Percentiles rank a stretch among this genome's conserved stretches.
Evolutionary conservation across 2,888 invertebrate species (phyloP).

Genomic region (Chydorus sphaericus): DNA sequence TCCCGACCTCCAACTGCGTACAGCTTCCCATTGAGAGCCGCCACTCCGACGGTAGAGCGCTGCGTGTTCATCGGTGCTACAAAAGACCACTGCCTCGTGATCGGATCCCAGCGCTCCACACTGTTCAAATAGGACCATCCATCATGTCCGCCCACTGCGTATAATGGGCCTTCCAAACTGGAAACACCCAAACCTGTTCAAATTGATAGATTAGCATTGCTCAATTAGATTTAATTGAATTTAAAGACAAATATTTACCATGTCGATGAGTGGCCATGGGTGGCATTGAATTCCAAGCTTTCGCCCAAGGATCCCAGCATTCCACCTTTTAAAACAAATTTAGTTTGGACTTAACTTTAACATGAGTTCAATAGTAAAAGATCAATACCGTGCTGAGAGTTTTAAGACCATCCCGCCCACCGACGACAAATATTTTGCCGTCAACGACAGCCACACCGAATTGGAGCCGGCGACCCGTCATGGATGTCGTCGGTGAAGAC

Average conservation of each 20-base stretch:
- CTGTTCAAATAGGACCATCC: constrained; percentile 90
- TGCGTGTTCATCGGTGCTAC: constrained; percentile 80
- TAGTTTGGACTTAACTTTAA: not conserved
- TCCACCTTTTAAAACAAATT: constrained; percentile 36
- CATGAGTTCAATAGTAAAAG: not conserved
- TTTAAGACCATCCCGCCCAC: constrained; percentile 83
- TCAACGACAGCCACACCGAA: constrained; percentile 69
- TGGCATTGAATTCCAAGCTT: constrained; percentile 63
- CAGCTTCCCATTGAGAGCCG: constrained; percentile 60
- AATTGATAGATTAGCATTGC: not conserved
- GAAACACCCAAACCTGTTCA: constrained; percentile 26
- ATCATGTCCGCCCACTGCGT: constrained; percentile 91
- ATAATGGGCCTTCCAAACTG: constrained; percentile 51
- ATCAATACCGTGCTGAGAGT: constrained; percentile 68
- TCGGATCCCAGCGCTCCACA: constrained; percentile 84
- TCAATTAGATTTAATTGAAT: not conserved
- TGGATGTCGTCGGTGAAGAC: constrained; percentile 51
- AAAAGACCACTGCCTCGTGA: constrained; percentile 72
- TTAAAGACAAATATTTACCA: constrained; percentile 19
- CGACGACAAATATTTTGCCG: constrained; percentile 64
- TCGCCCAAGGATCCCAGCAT: constrained; percentile 66
- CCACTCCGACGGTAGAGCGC: constrained; percentile 79
- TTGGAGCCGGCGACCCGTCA: constrained; percentile 68
- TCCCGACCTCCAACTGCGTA: constrained; percentile 89
- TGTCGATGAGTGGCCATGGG: constrained; percentile 78